phyloP scores from a whole-genome alignment of 2,888 invertebrate genomes.

The Phalangium opilio region DNA sequence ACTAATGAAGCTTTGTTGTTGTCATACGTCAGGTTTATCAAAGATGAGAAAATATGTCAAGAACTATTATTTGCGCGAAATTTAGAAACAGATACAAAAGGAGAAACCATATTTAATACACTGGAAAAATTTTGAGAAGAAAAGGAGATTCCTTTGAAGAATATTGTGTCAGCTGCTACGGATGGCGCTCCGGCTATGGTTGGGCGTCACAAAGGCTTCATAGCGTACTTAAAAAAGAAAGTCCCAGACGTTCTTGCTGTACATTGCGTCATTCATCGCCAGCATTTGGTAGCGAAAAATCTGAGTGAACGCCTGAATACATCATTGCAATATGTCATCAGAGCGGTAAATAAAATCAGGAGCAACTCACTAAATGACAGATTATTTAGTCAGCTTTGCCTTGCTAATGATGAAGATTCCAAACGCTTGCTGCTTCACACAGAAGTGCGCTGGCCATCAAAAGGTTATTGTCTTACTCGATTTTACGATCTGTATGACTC shows the following conservation, averaged over 20 bases:
- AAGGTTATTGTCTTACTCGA: slow-evolving; percentile 4
- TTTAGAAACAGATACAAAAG: slow-evolving; percentile 12
- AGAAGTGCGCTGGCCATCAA: no score
- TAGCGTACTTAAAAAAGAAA: slow-evolving; percentile 6
- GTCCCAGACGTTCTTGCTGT: slow-evolving; percentile 3
- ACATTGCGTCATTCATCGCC: slow-evolving; percentile 2
- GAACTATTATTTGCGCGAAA: slow-evolving; percentile 15
- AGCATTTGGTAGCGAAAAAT: slow-evolving; percentile 15
- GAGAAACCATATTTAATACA: slow-evolving; percentile 12
- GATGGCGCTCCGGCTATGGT: slow-evolving; percentile 9
- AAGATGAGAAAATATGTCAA: slow-evolving; percentile 4
- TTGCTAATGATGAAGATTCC: slow-evolving; percentile 20
- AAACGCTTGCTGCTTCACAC: slow-evolving; percentile 12
- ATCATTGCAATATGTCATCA: slow-evolving; percentile 17
- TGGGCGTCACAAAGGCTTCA: slow-evolving; percentile 6
- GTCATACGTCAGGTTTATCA: slow-evolving; percentile 5
- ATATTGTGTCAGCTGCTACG: slow-evolving; percentile 6
- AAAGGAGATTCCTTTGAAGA: slow-evolving; percentile 11
- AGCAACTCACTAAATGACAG: slow-evolving; percentile 16
- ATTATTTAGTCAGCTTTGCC: slow-evolving; percentile 20
- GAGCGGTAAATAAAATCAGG: slow-evolving; percentile 17
- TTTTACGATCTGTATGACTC: no score
- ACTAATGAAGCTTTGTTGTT: slow-evolving; percentile 5
- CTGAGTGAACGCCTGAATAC: slow-evolving; percentile 14
- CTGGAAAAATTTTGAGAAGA: slow-evolving; percentile 9